phyloP scores from a whole-genome alignment of 2,888 invertebrate species.

The Drosophila sordidapex region DNA sequence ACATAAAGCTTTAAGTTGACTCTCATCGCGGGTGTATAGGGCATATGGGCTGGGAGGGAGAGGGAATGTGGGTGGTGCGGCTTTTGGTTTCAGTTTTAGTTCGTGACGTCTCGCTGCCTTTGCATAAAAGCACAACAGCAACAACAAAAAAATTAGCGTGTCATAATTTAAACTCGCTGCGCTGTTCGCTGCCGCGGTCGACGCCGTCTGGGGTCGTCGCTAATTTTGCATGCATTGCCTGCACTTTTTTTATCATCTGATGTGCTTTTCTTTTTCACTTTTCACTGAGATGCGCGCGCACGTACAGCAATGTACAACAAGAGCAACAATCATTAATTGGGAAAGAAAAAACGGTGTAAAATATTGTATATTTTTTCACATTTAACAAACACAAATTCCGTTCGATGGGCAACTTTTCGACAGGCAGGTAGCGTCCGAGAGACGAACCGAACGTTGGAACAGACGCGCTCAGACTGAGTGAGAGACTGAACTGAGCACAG shows the following conservation, averaged over 20 bases:
- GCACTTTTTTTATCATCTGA: slow-evolving; percentile 35
- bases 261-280: slow-evolving; percentile 47
- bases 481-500: slow-evolving; percentile 28
- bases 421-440: slow-evolving; percentile 51
- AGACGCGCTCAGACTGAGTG: slow-evolving; percentile 56
- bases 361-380: slow-evolving; percentile 49
- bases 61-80: neutral
- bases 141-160: slow-evolving; percentile 30
- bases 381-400: slow-evolving; percentile 55
- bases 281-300: slow-evolving; percentile 42
- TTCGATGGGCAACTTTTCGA: slow-evolving; percentile 44
- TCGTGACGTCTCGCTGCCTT: slow-evolving; percentile 59
- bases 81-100: slow-evolving; percentile 45
- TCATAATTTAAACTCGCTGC: slow-evolving; percentile 59
- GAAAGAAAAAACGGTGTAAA: slow-evolving; percentile 16
- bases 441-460: slow-evolving; percentile 60
- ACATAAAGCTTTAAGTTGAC: slow-evolving; percentile 41
- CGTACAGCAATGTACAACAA: slow-evolving; percentile 27
- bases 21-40: slow-evolving; percentile 46
- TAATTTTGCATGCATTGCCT: slow-evolving; percentile 60
- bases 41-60: slow-evolving; percentile 20
- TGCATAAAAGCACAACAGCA: slow-evolving; percentile 51
- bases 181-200: slow-evolving; percentile 11
- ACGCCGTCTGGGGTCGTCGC: slow-evolving; percentile 30
- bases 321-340: slow-evolving; percentile 37